Conservation (phyloP, 2,888 invertebrate genomes). For the Athalia circularis region DNA sequence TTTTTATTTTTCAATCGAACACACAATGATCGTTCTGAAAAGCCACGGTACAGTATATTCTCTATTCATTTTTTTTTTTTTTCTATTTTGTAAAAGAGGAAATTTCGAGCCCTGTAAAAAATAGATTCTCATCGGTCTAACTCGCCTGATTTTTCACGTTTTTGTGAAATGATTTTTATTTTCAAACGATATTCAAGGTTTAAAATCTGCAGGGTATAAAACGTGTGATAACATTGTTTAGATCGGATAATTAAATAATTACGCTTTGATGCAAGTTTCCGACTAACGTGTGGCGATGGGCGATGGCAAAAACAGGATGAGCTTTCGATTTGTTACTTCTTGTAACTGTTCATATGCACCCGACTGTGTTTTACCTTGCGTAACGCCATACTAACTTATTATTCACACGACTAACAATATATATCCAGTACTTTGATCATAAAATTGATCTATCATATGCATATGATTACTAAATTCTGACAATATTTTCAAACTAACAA, state of each 20-base stretch:
- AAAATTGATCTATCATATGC: background rate
- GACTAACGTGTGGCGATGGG: conserved; percentile 25
- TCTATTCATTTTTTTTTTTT: conserved; percentile 41
- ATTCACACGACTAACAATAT: background rate
- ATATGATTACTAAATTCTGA: conserved; percentile 18
- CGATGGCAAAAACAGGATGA: conserved; percentile 18
- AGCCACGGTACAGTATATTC: conserved; percentile 18
- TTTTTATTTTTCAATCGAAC: too few relatives aligned
- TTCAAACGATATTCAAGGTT: too few relatives aligned
- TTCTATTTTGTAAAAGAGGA: conserved; percentile 27
- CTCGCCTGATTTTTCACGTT: too few relatives aligned
- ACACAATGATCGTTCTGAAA: too few relatives aligned
- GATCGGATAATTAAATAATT: background rate
- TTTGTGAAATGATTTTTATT: too few relatives aligned
- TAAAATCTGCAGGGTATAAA: too few relatives aligned
- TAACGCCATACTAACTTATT: conserved; percentile 10
- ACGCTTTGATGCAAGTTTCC: conserved; percentile 3
- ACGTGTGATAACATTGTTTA: background rate
- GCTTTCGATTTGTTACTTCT: conserved; percentile 12
- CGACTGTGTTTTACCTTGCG: conserved; percentile 14
- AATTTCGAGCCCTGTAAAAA: too few relatives aligned
- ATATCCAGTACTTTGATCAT: background rate
- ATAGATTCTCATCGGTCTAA: too few relatives aligned
- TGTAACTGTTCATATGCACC: conserved; percentile 19
- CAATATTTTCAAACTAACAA: conserved; percentile 31